Base-by-base conservation (phyloP, 30 jellyfish, hydroid and myxozoan genomes). In the Cassiopea xamachana region DNA sequence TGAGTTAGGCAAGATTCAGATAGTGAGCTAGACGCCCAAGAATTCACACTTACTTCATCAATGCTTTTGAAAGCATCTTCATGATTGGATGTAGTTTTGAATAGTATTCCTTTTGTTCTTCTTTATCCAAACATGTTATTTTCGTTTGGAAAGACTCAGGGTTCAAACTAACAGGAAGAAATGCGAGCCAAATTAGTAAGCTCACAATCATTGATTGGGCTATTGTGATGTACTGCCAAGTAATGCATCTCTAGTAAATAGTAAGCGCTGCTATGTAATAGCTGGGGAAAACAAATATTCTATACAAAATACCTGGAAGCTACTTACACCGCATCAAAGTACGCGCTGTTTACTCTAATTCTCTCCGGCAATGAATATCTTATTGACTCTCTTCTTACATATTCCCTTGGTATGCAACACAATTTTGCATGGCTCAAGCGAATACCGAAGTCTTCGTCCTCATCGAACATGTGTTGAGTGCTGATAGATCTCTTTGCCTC, bases 91-190 rank as follows among this genome's bases (percentile, higher is more conserved):
- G 79, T 50, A 90, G 62, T 43, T 48, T 69, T 1, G 81, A 58
- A 82, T 90, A 90, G 43, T 82, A 89, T 46, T 83, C 90, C 46
- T 69, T 46, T 45, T 55, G 74, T 67, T 82, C 97, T 13, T 27
- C 61, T 71, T 59, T 73, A 4, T 85, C 93, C 5, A 85, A 43
- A 46, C 27, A n/a, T 51, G 48, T 16, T 12, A 51, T 85, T 58
- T 70, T 75, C 45, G 51, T 47, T 43, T 51, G 87, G n/a, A 81
- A 44, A 45, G 1, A 73, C 73, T 85, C 93, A 4, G 93, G 80
- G 51, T 85, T 73, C 19, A 51, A 16, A n/a, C 93, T 85, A 72
- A 46, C 60, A 43, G 39, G 50, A 67, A 46, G 44, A 61, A 12
- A 79, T 1, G 10, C 64, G 64, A 55, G 64, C 12, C 64, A 55